These are phyloP conservation scores for Mamestra brassicae DNA, from an alignment of 2,888 invertebrate species.

Conservation along the genomic window DNA sequence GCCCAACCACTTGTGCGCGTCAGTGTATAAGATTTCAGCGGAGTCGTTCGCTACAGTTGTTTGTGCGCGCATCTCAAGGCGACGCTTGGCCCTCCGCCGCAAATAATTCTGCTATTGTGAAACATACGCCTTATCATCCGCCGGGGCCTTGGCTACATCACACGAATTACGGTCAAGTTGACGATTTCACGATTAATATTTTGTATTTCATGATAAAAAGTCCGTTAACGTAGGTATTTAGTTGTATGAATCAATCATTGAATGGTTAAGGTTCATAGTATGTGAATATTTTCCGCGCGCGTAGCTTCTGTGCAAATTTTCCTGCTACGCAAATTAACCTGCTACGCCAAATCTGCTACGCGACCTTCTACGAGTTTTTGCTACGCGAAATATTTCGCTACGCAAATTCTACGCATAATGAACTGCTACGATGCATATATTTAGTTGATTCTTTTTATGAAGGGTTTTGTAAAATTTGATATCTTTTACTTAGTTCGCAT, in stretches of 20 bases:
- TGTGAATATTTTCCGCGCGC: not conserved
- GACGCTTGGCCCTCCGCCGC: constrained; percentile 84
- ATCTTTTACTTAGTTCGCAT: not conserved
- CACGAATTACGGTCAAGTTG: constrained; percentile 91
- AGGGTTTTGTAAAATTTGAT: not conserved
- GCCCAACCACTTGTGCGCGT: constrained; percentile 75
- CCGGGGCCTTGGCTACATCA: constrained; percentile 87
- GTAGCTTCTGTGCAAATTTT: constrained; percentile 30
- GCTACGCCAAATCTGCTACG: constrained; percentile 55
- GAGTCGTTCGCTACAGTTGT: constrained; percentile 85
- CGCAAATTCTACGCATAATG: constrained; percentile 3
- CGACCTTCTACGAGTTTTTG: constrained; percentile 48
- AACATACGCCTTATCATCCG: constrained; percentile 86
- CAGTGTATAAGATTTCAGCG: constrained; percentile 85
- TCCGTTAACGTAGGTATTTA: constrained; percentile 63
- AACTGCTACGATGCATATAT: constrained; percentile 2
- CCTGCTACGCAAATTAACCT: constrained; percentile 32
- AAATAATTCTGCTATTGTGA: constrained; percentile 91
- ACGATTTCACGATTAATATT: constrained; percentile 87
- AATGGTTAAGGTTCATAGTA: constrained; percentile 12
- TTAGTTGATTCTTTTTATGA: not conserved
- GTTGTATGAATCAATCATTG: constrained; percentile 6
- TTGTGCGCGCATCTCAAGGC: constrained; percentile 90
- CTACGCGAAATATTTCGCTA: constrained; percentile 50
- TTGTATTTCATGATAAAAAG: constrained; percentile 81